Evolutionary conservation across 2,888 invertebrate species (phyloP), one percentile per base, ranked within the genome.

Genomic region (Calameuta pallipes): DNA sequence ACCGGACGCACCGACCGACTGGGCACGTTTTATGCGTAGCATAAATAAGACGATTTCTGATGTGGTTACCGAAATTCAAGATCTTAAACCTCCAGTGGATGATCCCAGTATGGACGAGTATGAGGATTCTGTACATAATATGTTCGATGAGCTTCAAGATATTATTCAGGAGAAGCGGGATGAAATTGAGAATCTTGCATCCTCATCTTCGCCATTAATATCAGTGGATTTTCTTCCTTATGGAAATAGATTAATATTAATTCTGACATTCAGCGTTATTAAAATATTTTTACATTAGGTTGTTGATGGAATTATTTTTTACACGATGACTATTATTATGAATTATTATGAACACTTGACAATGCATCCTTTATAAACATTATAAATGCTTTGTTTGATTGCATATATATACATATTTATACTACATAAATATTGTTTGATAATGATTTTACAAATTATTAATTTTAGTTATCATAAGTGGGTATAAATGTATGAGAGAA

Each of bases 131-230:
- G 69, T 78, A n/a, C 68, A 41, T 36, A 33, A 69, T 30, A 34
- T 69, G 31, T 74, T 78, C 31, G 35, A 33, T 35, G 77, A 78
- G 41, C 31, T 75, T 31, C 75, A 70, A 37, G 70, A 78, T 33
- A 75, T 75, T 30, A 33, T 78, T 73, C 73, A 77, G 11, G 56
- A 15, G 56, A 77, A 77, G 70, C 56, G 31, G 68, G 33, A 74
- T 70, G 73, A 41, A 73, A 30, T 69, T 23, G 71, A 71, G 12
- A 71, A 23, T 12, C 4, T 71, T 2, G 71, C 71, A 13, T 71
- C 71, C 33, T 71, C 71, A 34, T 71, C 71, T 3, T 71, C 71
- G 15, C 71, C 71, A 56, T 56, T 56, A 23, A 56, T 56, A 23
- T 23, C 56, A 56, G 56, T 23, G 23, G 56, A 56, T 9, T 23